Evolutionary conservation across 2,888 invertebrate species (phyloP), one percentile per base, ranked within the genome.

Genomic region (Zootermopsis nevadensis): DNA sequence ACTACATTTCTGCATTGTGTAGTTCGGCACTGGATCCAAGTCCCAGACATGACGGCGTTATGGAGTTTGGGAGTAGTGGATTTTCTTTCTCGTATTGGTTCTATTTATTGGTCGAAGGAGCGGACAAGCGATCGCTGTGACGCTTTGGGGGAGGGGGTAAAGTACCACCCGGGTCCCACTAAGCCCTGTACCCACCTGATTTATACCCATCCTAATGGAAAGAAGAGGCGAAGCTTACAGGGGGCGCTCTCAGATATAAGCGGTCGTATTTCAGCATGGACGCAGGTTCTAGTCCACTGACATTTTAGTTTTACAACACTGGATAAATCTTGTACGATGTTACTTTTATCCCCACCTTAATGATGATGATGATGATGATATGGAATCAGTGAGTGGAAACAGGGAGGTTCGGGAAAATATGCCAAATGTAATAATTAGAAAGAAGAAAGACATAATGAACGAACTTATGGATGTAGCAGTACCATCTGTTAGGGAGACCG

Each of bases 81-180:
- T 82, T 82, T 82, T 79, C 82, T 79, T 66, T 72, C 60, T 77
- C 79, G 67, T 66, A 82, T 82, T 77, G 82, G 82, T 67, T 79
- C 67, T 82, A 82, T 82, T 82, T 82, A 82, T 82, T 82, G 82
- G 79, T 77, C 66, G 79, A 72, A 72, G 35, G 72, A 72, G 35
- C 72, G 72, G 35, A 15, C 55, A 55, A 55, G 15, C 55, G 55
- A 55, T 55, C 55, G 55, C 72, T 31, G 24, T 35, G 72, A 35
- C 33, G 72, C 33, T 15, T 69, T 12, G 7, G 69, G 69, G 69
- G 66, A 31, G 27, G 69, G 69, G 69, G 69, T 69, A 31, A 31
- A 69, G 27, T 24, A 27, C 66, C 66, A 66, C 7, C 27, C 66
- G 66, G 31, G 72, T 35, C 72, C 72, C 35, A 72, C 60, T 79